A percentile compares a stretch with the other conserved stretches of the same genome.
These are phyloP conservation scores for Luperina nickerlii DNA, from an alignment of 2,888 invertebrate species.

Conservation along the genomic window DNA sequence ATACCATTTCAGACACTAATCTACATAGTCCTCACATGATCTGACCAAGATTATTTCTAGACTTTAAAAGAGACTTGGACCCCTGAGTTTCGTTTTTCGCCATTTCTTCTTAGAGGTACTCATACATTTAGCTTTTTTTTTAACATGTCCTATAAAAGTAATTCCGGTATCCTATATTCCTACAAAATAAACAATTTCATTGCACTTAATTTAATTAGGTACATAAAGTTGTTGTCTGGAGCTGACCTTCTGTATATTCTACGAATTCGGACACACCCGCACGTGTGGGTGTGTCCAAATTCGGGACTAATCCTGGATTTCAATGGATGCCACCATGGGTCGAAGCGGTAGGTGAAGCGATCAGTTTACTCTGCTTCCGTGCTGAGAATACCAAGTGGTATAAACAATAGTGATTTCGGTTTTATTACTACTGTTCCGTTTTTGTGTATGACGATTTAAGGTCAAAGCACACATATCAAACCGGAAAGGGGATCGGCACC, in stretches of 20 bases:
- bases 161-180: background rate
- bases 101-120: background rate
- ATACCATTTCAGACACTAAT: too few relatives aligned
- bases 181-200: background rate
- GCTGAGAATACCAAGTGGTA: constrained; percentile 53
- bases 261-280: too few relatives aligned
- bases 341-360: constrained; percentile 10
- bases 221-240: background rate
- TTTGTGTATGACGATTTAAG: background rate
- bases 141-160: too few relatives aligned
- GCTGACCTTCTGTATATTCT: background rate
- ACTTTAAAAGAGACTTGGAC: background rate
- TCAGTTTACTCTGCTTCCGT: constrained; percentile 46
- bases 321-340: constrained; percentile 39
- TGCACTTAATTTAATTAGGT: background rate
- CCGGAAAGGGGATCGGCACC: too few relatives aligned
- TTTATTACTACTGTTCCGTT: constrained; percentile 23
- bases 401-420: constrained; percentile 39
- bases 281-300: background rate
- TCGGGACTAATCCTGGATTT: constrained; percentile 26
- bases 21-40: background rate
- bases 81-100: background rate
- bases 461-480: too few relatives aligned
- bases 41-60: background rate
- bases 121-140: too few relatives aligned